Evolutionary conservation across 1,140 invertebrate genomes (phyloP).

Genomic region (Leptinotarsa defecta): DNA sequence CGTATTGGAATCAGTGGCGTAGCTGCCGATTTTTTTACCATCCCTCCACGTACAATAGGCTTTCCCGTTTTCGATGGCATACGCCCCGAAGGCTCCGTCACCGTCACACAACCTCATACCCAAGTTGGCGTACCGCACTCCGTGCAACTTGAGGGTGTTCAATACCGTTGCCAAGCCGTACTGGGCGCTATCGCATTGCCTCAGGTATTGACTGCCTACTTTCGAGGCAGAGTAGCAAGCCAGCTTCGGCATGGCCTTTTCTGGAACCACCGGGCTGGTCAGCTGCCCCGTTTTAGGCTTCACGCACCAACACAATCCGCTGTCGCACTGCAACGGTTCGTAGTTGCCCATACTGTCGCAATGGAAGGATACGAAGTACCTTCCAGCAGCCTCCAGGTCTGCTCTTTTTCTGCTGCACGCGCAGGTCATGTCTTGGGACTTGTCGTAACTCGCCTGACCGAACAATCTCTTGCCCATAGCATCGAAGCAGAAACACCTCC

Average conservation of each 20-base stretch:
- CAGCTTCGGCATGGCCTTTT: constrained; percentile 59
- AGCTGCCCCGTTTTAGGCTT: constrained; percentile 61
- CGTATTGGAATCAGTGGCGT: constrained; percentile 53
- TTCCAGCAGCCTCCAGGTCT: constrained; percentile 56
- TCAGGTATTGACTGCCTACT: constrained; percentile 60
- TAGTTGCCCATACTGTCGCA: constrained; percentile 65
- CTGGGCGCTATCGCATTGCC: constrained; percentile 64
- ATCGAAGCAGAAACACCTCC: constrained; percentile 52
- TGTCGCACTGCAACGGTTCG: constrained; percentile 65
- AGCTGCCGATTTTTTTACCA: constrained; percentile 58
- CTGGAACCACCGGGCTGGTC: constrained; percentile 57
- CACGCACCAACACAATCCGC: constrained; percentile 66
- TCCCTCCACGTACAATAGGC: constrained; percentile 62
- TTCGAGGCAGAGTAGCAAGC: constrained; percentile 56
- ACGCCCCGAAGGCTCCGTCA: constrained; percentile 64
- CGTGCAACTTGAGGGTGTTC: constrained; percentile 59
- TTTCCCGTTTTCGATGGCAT: constrained; percentile 53
- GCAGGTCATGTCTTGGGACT: constrained; percentile 39
- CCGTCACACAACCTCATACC: constrained; percentile 61
- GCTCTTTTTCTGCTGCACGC: constrained; percentile 62
- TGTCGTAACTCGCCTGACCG: constrained; percentile 30
- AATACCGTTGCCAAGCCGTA: constrained; percentile 57
- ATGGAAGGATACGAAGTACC: constrained; percentile 59
- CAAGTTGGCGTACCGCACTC: constrained; percentile 57
- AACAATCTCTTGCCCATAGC: constrained; percentile 32